Base-by-base conservation (phyloP, 2,113 vertebrate genomes). In the Trichomycterus rosablanca region DNA sequence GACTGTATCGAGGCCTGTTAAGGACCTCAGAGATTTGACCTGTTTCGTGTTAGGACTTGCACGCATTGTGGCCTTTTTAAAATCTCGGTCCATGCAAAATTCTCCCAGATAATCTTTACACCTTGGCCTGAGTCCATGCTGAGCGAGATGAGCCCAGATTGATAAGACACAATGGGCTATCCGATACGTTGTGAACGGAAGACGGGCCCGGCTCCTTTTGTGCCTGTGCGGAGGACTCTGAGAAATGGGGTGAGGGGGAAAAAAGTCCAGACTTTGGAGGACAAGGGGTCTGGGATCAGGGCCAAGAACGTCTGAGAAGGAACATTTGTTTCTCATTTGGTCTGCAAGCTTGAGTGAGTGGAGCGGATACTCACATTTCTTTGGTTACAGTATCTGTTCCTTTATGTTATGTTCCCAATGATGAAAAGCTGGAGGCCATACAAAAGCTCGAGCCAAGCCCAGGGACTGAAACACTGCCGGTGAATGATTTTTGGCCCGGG, bases 271-370 rank as follows among this genome's bases (percentile, higher is more conserved):
- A 60, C 56, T 46, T 50, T 28, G 59, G 60, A 70, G 67, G 59
- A 71, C 34, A 54, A 67, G 51, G 65, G 64, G 42, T 63, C 74
- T 12, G 59, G 74, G 72, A 74, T 18, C 2, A 0, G 4, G 48
- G 66, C 79, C 73, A 79, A 54, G 52, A 44, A 30, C 3, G 53
- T 61, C 62, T 39, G 61, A 74, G 69, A 70, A 59, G 61, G 32
- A 63, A 67, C 75, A 69, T 79, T 79, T 72, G 72, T 76, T 79
- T 78, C 71, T 79, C 48, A 68, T 79, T 73, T 71, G 53, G 66
- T 53, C 40, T 59, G 58, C 49, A 52, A 51, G 67, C 70, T 58
- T 66, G 62, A 75, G 26, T 64, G 71, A 57, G 68, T 43, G 15
- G 16, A 56, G 64, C 61, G 71, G 71, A 76, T 76, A 62, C 72